phyloP scores from a whole-genome alignment of 2,888 invertebrate genomes.

The Gymnocheta viridis region DNA sequence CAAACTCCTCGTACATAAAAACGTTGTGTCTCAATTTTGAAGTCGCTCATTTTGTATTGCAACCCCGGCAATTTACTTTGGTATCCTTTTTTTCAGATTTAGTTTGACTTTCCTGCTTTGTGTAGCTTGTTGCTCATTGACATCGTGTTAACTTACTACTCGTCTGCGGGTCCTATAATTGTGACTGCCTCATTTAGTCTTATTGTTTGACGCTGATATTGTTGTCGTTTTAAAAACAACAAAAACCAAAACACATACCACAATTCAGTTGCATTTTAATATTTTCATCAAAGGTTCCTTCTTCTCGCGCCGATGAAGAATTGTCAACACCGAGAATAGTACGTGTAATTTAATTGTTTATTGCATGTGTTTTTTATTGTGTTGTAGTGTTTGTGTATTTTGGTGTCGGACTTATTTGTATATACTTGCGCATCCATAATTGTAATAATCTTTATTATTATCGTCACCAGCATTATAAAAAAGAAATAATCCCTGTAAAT shows the following conservation, averaged over 20 bases:
- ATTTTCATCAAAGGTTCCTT: constrained; percentile 39
- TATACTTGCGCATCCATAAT: neutral
- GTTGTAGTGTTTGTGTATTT: constrained; percentile 59
- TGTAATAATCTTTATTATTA: constrained; percentile 4
- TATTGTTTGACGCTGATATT: constrained; percentile 20
- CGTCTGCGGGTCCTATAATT: constrained; percentile 47
- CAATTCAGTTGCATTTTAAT: constrained; percentile 53
- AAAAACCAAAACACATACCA: constrained; percentile 39
- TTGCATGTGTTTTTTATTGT: constrained; percentile 8
- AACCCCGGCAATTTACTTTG: constrained; percentile 56
- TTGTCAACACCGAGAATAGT: constrained; percentile 51
- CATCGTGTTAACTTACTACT: constrained; percentile 49
- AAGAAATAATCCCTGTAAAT: constrained; percentile 23
- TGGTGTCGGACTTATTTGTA: constrained; percentile 39
- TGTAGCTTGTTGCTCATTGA: constrained; percentile 65
- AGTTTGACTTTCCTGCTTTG: constrained; percentile 71
- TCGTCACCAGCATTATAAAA: constrained; percentile 18
- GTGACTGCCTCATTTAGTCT: constrained; percentile 32
- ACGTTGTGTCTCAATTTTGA: constrained; percentile 29
- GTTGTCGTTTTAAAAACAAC: constrained; percentile 16
- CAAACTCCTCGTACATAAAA: constrained; percentile 9
- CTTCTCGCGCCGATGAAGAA: constrained; percentile 18
- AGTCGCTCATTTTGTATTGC: constrained; percentile 58
- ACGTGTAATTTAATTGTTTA: constrained; percentile 20
- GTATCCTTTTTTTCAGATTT: constrained; percentile 61